Percentiles rank a stretch among this genome's conserved stretches.
These are phyloP conservation scores for Rhaphigaster nebulosa DNA, from an alignment of 2,888 invertebrate species.

Conservation along the genomic window DNA sequence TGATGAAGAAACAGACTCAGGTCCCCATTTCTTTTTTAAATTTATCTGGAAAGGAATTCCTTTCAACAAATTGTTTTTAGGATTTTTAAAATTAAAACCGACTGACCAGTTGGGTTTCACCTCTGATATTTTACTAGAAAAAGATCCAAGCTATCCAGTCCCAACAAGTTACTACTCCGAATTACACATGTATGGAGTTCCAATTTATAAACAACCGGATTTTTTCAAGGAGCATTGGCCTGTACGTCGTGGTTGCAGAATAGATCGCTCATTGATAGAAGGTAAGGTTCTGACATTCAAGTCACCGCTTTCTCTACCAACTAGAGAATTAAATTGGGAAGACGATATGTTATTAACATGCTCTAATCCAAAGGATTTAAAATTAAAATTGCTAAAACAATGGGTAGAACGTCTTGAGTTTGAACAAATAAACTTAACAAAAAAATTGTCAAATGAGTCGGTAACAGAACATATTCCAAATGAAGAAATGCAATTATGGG, in stretches of 20 bases:
- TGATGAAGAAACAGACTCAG: neutral
- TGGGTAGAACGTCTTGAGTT: neutral
- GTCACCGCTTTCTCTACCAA: neutral
- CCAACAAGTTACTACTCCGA: neutral
- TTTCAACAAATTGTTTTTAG: neutral
- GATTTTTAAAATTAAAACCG: neutral
- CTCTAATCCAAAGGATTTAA: neutral
- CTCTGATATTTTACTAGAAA: neutral
- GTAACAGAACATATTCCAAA: neutral
- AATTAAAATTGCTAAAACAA: neutral
- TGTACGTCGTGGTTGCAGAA: neutral
- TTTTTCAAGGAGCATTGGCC: neutral
- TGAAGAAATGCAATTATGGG: neutral
- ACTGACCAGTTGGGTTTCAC: neutral
- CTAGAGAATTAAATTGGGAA: neutral
- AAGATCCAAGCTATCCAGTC: neutral
- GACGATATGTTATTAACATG: neutral
- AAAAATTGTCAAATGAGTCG: fast-evolving
- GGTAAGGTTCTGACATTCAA: neutral
- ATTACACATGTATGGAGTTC: neutral
- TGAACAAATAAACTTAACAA: neutral
- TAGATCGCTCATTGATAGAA: neutral
- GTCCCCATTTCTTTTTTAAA: neutral
- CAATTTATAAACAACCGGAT: neutral
- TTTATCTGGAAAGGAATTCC: neutral